Percentiles rank a stretch among this genome's conserved stretches.
These are phyloP conservation scores for Acanthaster planci DNA, from an alignment of 35 echinoderm and acorn worm genomes.

Conservation along the genomic window DNA sequence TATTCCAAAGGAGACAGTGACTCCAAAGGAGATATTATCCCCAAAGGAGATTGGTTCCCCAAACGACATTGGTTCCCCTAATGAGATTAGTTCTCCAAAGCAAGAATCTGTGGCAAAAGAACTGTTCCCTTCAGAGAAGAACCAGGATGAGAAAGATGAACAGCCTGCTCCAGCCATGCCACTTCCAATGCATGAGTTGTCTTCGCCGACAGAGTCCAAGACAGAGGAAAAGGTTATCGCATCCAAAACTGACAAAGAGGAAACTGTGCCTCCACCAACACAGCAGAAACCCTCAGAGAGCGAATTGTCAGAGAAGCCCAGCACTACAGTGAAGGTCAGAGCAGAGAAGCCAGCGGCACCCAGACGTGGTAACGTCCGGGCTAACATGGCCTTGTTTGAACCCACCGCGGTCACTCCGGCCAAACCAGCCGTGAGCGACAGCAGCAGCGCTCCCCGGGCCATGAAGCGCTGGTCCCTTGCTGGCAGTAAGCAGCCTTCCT, in stretches of 20 bases:
- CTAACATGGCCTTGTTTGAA: constrained; percentile 45
- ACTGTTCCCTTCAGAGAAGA: constrained; percentile 1
- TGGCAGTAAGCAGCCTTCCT: not conserved
- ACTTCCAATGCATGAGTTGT: not conserved
- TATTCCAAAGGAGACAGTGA: not conserved
- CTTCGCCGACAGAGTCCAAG: constrained; percentile 23
- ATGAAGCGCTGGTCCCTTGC: not conserved
- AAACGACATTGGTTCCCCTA: not conserved
- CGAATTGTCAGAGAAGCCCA: constrained; percentile 1
- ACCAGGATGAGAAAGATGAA: not conserved
- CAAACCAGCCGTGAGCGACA: constrained; percentile 1
- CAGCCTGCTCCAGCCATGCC: not conserved
- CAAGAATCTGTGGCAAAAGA: not conserved
- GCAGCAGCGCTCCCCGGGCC: not conserved
- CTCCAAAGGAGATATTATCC: not conserved
- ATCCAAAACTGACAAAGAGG: not conserved
- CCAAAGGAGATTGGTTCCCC: constrained; percentile 3
- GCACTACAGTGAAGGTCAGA: constrained; percentile 18
- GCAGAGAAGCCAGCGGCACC: constrained; percentile 33
- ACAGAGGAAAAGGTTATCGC: constrained; percentile 11
- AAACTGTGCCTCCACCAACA: constrained; percentile 5
- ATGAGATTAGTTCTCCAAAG: not conserved
- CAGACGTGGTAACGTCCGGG: constrained; percentile 9
- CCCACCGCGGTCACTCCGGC: not conserved
- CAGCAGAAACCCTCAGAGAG: not conserved